Percentiles rank a stretch among this genome's conserved stretches.
Conservation (phyloP, 1,140 invertebrate species). For the Bombus superbus region DNA sequence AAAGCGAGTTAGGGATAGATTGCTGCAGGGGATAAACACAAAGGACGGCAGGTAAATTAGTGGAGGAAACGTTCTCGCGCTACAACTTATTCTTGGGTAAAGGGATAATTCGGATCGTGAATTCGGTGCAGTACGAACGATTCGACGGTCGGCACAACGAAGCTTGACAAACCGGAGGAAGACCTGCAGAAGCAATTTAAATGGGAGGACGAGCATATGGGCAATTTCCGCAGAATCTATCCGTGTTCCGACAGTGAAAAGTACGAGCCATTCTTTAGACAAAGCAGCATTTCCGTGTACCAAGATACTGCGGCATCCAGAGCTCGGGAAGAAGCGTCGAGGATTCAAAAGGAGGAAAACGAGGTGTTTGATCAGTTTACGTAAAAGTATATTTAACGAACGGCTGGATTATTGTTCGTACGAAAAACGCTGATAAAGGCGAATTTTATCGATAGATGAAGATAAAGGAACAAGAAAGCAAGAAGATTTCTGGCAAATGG, state of each 20-base stretch:
- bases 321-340: slow-evolving; percentile 87
- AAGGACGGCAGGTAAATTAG: slow-evolving; percentile 77
- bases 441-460: slow-evolving; percentile 60
- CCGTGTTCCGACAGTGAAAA: slow-evolving; percentile 78
- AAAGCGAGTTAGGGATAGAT: slow-evolving; percentile 86
- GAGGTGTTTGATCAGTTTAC: slow-evolving; percentile 76
- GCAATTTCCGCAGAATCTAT: slow-evolving; percentile 81
- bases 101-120: background rate
- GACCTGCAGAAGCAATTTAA: slow-evolving; percentile 85
- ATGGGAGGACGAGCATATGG: slow-evolving; percentile 91
- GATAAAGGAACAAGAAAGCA: slow-evolving; percentile 71
- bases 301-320: slow-evolving; percentile 90
- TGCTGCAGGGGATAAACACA: slow-evolving; percentile 83
- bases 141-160: slow-evolving; percentile 51
- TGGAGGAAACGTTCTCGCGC: background rate
- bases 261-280: slow-evolving; percentile 89
- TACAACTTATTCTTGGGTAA: background rate
- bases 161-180: slow-evolving; percentile 64
- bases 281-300: slow-evolving; percentile 88
- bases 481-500: slow-evolving; percentile 65
- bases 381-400: background rate
- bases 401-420: background rate
- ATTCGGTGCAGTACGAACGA: slow-evolving; percentile 53
- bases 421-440: background rate
- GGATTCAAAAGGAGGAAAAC: slow-evolving; percentile 85